These are phyloP conservation scores for Semotilus atromaculatus DNA, from an alignment of 2,797 vertebrate genomes.

Conservation along the genomic window DNA sequence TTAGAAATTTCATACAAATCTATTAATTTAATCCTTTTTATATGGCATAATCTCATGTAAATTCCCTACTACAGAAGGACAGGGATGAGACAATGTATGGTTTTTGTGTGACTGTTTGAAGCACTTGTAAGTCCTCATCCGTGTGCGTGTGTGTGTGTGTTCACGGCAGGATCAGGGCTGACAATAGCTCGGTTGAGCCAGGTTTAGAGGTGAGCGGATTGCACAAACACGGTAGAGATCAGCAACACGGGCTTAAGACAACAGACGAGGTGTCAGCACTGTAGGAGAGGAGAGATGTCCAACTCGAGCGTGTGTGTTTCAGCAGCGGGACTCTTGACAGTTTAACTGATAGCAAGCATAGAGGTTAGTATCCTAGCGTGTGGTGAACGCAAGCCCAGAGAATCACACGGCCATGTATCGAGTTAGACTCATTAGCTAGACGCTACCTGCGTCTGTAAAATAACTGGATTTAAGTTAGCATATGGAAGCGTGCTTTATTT, in stretches of 20 bases:
- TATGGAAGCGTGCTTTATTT: slow-evolving; percentile 27
- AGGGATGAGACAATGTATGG: slow-evolving; percentile 6
- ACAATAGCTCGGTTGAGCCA: slow-evolving; percentile 75
- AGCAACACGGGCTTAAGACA: slow-evolving; percentile 55
- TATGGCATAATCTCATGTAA: neutral
- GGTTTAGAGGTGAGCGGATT: slow-evolving; percentile 76
- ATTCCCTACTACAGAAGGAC: neutral
- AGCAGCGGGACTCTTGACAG: slow-evolving; percentile 46
- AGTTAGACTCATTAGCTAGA: slow-evolving; percentile 14
- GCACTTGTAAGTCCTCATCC: slow-evolving; percentile 1
- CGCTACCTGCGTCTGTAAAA: slow-evolving; percentile 13
- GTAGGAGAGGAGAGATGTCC: slow-evolving; percentile 65
- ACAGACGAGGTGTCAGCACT: slow-evolving; percentile 57
- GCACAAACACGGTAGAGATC: slow-evolving; percentile 53
- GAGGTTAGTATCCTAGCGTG: slow-evolving; percentile 52
- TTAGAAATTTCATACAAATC: neutral
- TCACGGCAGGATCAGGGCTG: slow-evolving; percentile 65
- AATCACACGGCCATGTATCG: slow-evolving; percentile 62
- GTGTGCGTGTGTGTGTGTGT: slow-evolving; percentile 42
- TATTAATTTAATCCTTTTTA: neutral
- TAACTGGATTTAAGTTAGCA: slow-evolving; percentile 29
- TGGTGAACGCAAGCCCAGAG: slow-evolving; percentile 67
- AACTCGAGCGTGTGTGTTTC: slow-evolving; percentile 41
- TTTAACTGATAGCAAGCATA: slow-evolving; percentile 42
- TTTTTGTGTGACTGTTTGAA: neutral